Evolutionary conservation across 2,113 vertebrate species (phyloP), one percentile per base, ranked within the genome.

Genomic region (Glareola pratincola): DNA sequence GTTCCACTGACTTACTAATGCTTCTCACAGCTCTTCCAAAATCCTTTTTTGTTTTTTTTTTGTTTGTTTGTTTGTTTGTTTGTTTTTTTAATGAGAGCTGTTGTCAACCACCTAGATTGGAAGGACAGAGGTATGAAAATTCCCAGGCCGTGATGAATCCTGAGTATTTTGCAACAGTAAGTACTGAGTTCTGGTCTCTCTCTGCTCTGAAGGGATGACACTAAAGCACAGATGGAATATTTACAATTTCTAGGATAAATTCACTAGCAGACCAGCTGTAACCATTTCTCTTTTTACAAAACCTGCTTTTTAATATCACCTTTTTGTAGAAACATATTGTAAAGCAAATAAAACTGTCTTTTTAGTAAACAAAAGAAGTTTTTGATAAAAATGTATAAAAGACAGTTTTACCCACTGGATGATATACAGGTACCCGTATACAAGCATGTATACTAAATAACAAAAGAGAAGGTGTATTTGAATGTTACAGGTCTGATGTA

Each of bases 311-410:
- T 94, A 96, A 50, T 90, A 54, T 96, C 96, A 87, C 26, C 64
- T 60, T 89, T 85, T 93, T 90, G 71, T 95, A 97, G 54, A 95
- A 96, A 96, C 32, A 45, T 74, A 80, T 79, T 47, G 30, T n/a
- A 76, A 96, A 92, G 51, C 78, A 97, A 96, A 96, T 74, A 88
- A 94, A 95, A 82, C 84, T 74, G 51, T 67, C 95, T 96, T 97
- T 93, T 94, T 79, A 94, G 95, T 96, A 86, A 98, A 96, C 84
- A 94, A 90, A 96, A 96, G 75, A 96, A 90, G 45, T 73, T 80
- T 90, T 97, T 81, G 82, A 94, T 77, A 96, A 96, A 93, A 94
- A 95, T 81, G 80, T 72, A 74, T 66, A 95, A 93, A 97, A 95
- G 95, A 94, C 92, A 94, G 92, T 96, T 96, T 94, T 96, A 96